Base-by-base conservation (phyloP, 2,113 vertebrate species). In the Ceyx cyanopectus region DNA sequence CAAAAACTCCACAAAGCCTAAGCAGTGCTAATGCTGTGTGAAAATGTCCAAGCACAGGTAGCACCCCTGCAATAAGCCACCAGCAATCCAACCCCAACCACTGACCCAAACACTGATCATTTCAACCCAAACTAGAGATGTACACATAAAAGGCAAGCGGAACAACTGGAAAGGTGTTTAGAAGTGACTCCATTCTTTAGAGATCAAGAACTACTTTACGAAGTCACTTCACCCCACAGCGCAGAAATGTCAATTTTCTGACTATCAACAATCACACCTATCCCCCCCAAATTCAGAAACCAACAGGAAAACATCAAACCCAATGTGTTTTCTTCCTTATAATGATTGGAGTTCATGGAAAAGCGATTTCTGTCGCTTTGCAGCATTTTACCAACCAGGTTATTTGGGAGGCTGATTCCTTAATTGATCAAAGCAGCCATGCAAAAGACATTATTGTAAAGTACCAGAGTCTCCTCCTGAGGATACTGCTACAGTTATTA, bases 291-390 rank as follows among this genome's bases (percentile, higher is more conserved):
- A 93, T 93, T 90, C 87, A 88, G 81, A 87, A 93, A 81, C 83
- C 53, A 95, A 89, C 18, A 90, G 88, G 84, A 97, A 97, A 96
- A 93, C 60, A 92, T 41, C 40, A 75, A 91, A 86, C 68, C 13
- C n/a, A 50, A 7, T 46, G 48, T 61, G 14, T 19, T 92, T 77
- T 61, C 43, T 90, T 82, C 17, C 23, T 58, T 66, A 86, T 30
- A 60, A 69, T 21, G 17, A 85, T 65, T 21, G 14, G n/a, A 81
- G 24, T 83, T 83, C 72, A 68, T 32, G 50, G 48, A 83, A 93
- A 86, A 89, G 65, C 41, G 60, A 77, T 70, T 94, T 96, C 58
- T 89, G 74, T 74, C 75, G 34, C 40, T 23, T 30, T 91, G 75
- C 37, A 45, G 70, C 40, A 53, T 87, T 87, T 85, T n/a, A 83